A percentile compares a stretch with the other conserved stretches of the same genome.
Evolutionary conservation across 2,113 vertebrate genomes (phyloP).

Genomic region (Mirza zaza): DNA sequence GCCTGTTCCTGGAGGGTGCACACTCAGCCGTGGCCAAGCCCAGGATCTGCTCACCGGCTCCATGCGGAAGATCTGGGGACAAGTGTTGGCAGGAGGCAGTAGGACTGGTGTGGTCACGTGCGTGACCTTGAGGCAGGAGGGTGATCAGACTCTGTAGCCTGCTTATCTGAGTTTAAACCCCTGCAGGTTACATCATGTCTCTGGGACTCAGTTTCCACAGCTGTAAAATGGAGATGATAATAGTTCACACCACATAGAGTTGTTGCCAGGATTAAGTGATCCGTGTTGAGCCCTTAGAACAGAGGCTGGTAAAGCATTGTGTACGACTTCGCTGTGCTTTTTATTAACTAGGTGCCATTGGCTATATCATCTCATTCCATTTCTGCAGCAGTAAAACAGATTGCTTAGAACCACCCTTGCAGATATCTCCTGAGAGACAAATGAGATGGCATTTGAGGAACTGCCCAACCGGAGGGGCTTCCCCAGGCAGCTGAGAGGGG

Average conservation of each 20-base stretch:
- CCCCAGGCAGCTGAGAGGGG: background rate
- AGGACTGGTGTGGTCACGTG: background rate
- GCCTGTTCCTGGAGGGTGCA: background rate
- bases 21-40: background rate
- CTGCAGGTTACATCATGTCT: background rate
- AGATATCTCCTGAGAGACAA: rapidly evolving
- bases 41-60: background rate
- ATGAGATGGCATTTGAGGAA: rapidly evolving
- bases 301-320: background rate
- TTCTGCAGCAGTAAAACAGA: background rate
- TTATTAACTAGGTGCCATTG: background rate
- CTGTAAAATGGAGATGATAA: background rate
- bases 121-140: background rate
- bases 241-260: background rate
- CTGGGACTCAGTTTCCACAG: background rate
- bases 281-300: background rate
- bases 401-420: background rate
- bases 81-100: background rate
- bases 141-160: background rate
- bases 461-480: background rate
- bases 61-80: no score
- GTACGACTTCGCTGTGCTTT: background rate
- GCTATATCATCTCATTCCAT: background rate
- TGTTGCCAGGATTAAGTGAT: no score
- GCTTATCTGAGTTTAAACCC: background rate